Evolutionary conservation across 2,888 invertebrate species (phyloP).

Genomic region (Tipula lateralis): DNA sequence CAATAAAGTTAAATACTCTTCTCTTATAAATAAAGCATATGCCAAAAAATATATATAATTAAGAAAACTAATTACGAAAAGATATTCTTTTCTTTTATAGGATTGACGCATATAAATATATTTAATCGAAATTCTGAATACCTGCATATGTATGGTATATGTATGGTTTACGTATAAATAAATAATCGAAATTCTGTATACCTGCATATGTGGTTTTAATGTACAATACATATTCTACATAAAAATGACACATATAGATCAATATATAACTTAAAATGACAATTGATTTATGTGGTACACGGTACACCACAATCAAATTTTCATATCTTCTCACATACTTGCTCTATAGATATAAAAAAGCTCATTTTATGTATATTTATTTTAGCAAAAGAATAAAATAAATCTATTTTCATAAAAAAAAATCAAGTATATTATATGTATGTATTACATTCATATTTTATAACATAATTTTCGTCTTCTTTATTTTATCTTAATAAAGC

Average conservation of each 20-base stretch:
- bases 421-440: background rate
- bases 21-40: no score
- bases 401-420: background rate
- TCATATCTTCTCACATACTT: background rate
- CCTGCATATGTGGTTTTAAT: no score
- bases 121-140: no score
- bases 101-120: no score
- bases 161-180: no score
- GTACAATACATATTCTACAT: no score
- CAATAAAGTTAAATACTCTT: no score
- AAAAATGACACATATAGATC: background rate
- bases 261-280: background rate
- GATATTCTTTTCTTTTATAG: no score
- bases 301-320: background rate
- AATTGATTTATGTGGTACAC: background rate
- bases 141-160: no score
- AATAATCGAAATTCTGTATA: no score
- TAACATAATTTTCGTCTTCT: background rate
- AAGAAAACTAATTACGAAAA: no score
- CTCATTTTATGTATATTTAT: background rate
- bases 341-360: background rate
- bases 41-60: no score
- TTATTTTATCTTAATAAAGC: background rate
- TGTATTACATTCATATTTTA: background rate
- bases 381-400: background rate